Evolutionary conservation across 2,797 vertebrate species (phyloP).

Genomic region (Myotis findleyi): DNA sequence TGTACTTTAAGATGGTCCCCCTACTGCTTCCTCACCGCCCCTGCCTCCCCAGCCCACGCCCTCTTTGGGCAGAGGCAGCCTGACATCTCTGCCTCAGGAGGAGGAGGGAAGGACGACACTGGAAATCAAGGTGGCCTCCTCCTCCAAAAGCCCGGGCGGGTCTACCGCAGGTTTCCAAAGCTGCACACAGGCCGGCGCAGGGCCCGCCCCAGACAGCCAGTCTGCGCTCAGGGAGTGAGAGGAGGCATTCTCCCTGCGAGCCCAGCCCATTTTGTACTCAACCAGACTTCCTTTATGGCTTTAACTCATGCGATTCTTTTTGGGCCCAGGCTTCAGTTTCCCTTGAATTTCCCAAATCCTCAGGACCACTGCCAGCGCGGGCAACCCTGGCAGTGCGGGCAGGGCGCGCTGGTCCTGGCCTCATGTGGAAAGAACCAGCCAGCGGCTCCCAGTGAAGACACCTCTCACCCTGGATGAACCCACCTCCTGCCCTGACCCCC

Average conservation of each 20-base stretch:
- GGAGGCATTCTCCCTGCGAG: not conserved
- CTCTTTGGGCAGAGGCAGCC: not conserved
- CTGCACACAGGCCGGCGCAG: not conserved
- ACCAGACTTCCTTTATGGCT: not conserved
- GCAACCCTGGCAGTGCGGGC: not conserved
- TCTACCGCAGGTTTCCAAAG: not conserved
- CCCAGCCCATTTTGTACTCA: not conserved
- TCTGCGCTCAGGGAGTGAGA: not conserved
- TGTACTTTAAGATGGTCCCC: not conserved
- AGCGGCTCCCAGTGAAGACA: not conserved
- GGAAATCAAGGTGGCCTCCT: not conserved
- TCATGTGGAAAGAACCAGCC: not conserved
- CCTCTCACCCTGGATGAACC: not conserved
- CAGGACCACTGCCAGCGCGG: not conserved
- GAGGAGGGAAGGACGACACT: not conserved
- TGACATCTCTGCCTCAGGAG: not conserved
- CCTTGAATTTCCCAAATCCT: not conserved
- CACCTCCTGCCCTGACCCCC: not conserved
- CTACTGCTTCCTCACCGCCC: not conserved
- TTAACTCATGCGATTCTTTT: not conserved
- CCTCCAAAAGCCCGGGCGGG: not conserved
- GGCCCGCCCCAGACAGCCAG: not conserved
- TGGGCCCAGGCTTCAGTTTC: not conserved
- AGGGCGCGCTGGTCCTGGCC: accelerated
- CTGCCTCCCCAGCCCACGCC: not conserved